Evolutionary conservation across 2,888 invertebrate genomes (phyloP).

Genomic region (Phengaris alcon): DNA sequence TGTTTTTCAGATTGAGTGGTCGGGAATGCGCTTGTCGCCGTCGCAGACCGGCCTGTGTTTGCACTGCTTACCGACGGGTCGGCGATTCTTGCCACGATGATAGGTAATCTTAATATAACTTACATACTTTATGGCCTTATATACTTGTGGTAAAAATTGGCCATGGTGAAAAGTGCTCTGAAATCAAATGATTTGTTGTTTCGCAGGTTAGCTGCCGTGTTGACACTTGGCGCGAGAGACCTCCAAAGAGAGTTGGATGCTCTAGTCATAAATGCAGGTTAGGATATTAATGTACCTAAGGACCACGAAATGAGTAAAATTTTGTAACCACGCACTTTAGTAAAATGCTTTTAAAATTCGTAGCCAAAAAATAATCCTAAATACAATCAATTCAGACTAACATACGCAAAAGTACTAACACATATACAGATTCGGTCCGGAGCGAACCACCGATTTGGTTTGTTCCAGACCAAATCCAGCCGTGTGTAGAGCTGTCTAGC

Average conservation of each 20-base stretch:
- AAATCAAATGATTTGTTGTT: not conserved
- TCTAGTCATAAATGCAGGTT: constrained; percentile 67
- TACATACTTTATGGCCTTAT: too few species aligned
- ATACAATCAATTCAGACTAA: too few species aligned
- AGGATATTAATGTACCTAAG: not conserved
- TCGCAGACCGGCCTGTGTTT: constrained; percentile 78
- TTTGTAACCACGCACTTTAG: too few species aligned
- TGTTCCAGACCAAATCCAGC: too few species aligned
- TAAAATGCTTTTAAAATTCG: too few species aligned
- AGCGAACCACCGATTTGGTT: too few species aligned
- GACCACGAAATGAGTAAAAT: not conserved
- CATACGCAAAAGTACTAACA: too few species aligned
- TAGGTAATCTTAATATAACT: constrained; percentile 45
- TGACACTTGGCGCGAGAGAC: constrained; percentile 66
- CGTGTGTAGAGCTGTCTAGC: too few species aligned
- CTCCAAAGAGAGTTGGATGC: constrained; percentile 65
- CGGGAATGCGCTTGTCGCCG: constrained; percentile 68
- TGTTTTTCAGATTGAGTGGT: constrained; percentile 54
- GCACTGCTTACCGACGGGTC: constrained; percentile 82
- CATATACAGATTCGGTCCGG: too few species aligned
- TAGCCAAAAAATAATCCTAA: too few species aligned
- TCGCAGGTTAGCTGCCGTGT: constrained; percentile 63
- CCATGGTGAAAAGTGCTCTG: too few species aligned
- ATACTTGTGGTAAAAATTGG: too few species aligned
- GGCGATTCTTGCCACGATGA: constrained; percentile 56